Conservation (phyloP, 2,113 vertebrate species). For the Menura novaehollandiae region DNA sequence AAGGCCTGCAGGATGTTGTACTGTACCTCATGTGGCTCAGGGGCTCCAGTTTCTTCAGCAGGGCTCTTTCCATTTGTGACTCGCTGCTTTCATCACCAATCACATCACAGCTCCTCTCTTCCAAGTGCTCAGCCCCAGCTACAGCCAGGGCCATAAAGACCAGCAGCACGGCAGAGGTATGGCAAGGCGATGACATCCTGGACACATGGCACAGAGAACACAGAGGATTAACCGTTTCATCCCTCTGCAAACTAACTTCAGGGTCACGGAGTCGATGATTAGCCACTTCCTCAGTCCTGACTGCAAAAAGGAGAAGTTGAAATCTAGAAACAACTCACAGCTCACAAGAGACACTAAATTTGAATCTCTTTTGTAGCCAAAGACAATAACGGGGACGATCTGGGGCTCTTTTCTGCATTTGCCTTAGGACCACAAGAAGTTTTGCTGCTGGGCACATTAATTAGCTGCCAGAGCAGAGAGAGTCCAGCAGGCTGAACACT, state of each 20-base stretch:
- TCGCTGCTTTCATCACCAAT: conserved; percentile 67
- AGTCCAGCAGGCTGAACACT: background rate
- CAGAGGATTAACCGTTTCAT: background rate
- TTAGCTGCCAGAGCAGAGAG: background rate
- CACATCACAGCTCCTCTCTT: conserved; percentile 71
- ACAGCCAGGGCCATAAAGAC: conserved; percentile 35
- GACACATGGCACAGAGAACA: background rate
- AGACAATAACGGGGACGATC: rapidly evolving
- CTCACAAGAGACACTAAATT: background rate
- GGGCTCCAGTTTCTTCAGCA: conserved; percentile 69
- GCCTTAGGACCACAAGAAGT: background rate
- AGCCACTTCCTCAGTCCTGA: background rate
- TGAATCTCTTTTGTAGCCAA: background rate
- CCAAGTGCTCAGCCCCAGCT: background rate
- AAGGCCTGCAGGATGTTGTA: background rate
- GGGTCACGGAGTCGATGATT: background rate
- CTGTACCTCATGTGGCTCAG: conserved; percentile 67
- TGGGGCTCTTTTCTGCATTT: background rate
- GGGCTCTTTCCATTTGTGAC: conserved; percentile 61
- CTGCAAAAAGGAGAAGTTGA: background rate
- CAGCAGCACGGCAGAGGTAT: conserved; percentile 27
- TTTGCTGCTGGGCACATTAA: background rate
- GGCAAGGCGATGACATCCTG: conserved; percentile 65
- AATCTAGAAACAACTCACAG: background rate
- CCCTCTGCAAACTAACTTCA: background rate